Conservation (phyloP, 2,888 invertebrate species). For the Acanthosepion esculentum region DNA sequence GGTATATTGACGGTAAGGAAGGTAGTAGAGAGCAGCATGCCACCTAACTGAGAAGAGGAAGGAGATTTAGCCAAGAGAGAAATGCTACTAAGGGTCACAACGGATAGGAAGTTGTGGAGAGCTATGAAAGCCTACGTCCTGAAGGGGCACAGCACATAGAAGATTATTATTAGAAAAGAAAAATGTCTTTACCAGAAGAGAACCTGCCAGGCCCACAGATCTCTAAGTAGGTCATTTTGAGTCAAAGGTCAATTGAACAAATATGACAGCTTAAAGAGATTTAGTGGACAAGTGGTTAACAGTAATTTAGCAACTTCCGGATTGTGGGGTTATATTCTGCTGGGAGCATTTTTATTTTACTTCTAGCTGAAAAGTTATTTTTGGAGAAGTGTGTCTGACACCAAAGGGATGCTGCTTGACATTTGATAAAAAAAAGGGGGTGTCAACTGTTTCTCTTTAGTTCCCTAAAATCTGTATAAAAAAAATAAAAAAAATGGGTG, state of each 20-base stretch:
- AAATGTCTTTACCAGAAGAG: not conserved
- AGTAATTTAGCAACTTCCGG: not conserved
- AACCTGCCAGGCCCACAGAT: not conserved
- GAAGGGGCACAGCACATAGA: not conserved
- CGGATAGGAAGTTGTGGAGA: no score
- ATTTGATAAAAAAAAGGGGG: not conserved
- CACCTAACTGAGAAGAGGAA: no score
- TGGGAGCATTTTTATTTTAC: not conserved
- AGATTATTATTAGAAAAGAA: not conserved
- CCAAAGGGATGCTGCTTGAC: not conserved
- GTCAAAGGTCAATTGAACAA: conserved; percentile 15
- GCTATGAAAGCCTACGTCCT: no score
- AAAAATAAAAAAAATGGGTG: not conserved
- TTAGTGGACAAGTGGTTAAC: not conserved
- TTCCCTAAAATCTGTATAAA: not conserved
- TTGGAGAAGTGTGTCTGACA: not conserved
- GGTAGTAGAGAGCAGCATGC: no score
- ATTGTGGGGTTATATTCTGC: not conserved
- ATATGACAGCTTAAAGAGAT: conserved; percentile 5
- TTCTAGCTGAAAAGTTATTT: not conserved
- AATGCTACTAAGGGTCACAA: no score
- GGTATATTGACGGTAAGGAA: no score
- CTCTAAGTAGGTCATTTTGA: not conserved
- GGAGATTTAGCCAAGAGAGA: no score
- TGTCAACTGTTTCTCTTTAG: not conserved